Evolutionary conservation across 2,888 invertebrate species (phyloP), one percentile per base, ranked within the genome.

Genomic region (Danaus chrysippus): DNA sequence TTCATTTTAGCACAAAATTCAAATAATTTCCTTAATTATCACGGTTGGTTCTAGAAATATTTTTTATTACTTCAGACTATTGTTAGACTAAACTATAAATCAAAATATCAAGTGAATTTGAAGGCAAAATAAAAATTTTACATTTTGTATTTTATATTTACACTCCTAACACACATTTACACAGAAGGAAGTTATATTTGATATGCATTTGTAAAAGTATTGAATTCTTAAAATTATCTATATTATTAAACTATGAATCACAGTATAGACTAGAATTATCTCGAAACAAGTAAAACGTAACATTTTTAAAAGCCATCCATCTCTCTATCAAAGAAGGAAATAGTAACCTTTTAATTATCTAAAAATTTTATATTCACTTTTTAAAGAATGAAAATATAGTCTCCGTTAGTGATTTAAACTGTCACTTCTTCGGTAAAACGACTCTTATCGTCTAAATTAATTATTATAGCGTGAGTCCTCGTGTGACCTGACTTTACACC

Each of bases 341-440:
- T 41, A 42, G 54, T 11, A 53, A 17, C 12, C 9, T 12, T 60
- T 44, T 17, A 43, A 60, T 43, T 8, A 53, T 63, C 34, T 59
- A 49, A 56, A 57, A 56, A 61, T 15, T 19, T 63, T 49, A 10
- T 42, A 34, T 23, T 19, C 62, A 52, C 44, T 42, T 42, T 41
- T 43, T 10, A 56, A 61, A 59, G 60, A 64, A 66, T 62, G 64
- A 81, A 81, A 82, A 79, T 83, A 84, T 83, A 83, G 81, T 78
- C 78, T 81, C 78, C 58, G 67, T 70, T 65, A 61, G 58, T 54
- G 53, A 52, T 9, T 58, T 62, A 71, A 73, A 96, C 96, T 57
- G 95, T 95, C 68, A 96, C 95, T 83, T 96, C 96, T 82, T 96
- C 95, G 54, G 95, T 95, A 82, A 95, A 95, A 73, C 95, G 92